phyloP scores from a whole-genome alignment of 2,888 invertebrate genomes.

The Dolomedes plantarius region DNA sequence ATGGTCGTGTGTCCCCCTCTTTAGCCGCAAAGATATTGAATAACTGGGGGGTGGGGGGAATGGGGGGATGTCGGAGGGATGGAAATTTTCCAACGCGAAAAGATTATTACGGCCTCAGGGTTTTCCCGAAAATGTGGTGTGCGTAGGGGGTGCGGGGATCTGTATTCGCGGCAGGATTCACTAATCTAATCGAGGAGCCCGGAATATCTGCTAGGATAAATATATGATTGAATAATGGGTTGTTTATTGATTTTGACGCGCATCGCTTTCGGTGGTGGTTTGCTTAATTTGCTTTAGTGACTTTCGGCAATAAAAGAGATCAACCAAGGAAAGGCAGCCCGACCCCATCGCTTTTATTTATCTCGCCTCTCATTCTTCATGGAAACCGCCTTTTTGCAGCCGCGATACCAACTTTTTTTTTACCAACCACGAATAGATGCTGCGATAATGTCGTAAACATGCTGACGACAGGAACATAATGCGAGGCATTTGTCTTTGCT shows the following conservation, averaged over 20 bases:
- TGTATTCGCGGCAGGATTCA: not conserved
- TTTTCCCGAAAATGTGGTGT: not conserved
- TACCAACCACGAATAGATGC: no score
- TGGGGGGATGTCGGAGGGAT: not conserved
- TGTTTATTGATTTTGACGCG: slow-evolving; percentile 66
- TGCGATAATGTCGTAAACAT: no score
- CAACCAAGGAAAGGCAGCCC: slow-evolving; percentile 6
- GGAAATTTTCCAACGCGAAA: slow-evolving; percentile 45
- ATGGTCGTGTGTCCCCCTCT: slow-evolving; percentile 31
- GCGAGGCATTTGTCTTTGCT: no score
- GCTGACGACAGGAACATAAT: no score
- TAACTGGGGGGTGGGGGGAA: slow-evolving; percentile 13
- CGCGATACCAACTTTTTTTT: no score
- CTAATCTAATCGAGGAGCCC: slow-evolving; percentile 56
- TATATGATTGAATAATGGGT: slow-evolving; percentile 66
- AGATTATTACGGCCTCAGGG: slow-evolving; percentile 52
- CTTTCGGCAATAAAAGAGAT: slow-evolving; percentile 40
- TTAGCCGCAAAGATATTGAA: slow-evolving; percentile 54
- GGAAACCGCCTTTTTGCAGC: not conserved
- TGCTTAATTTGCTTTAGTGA: slow-evolving; percentile 55
- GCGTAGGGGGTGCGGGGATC: not conserved
- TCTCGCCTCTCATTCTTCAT: not conserved
- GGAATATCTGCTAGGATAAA: slow-evolving; percentile 49
- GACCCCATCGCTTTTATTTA: not conserved
- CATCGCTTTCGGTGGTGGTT: slow-evolving; percentile 17